Percentiles rank a stretch among this genome's conserved stretches.
phyloP scores from a whole-genome alignment of 2,888 invertebrate species.

The Scaeva pyrastri region DNA sequence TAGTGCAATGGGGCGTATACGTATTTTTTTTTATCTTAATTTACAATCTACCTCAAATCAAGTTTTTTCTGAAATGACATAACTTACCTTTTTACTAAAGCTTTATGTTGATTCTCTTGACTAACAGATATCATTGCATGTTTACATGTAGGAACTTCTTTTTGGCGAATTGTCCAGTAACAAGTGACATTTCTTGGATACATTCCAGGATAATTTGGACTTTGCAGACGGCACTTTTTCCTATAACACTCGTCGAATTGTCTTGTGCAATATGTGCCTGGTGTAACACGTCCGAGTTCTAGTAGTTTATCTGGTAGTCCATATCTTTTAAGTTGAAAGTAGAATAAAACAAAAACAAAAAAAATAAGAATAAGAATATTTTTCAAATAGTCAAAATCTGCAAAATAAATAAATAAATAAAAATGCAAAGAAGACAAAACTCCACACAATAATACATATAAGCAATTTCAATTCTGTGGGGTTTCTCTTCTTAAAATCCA shows the following conservation, averaged over 20 bases:
- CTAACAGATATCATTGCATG: constrained; percentile 95
- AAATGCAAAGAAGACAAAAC: neutral
- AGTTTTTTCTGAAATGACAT: neutral
- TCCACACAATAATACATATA: constrained; percentile 47
- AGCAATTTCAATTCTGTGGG: constrained; percentile 57
- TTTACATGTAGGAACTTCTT: constrained; percentile 94
- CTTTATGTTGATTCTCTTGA: constrained; percentile 89
- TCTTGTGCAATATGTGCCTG: constrained; percentile 92
- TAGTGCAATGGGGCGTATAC: too few relatives aligned
- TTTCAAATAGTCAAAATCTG: neutral
- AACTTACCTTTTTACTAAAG: constrained; percentile 82
- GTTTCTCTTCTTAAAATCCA: constrained; percentile 45
- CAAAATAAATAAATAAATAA: constrained; percentile 11
- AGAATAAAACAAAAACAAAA: neutral
- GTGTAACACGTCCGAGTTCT: constrained; percentile 93
- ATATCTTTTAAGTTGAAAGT: constrained; percentile 86
- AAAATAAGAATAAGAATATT: neutral
- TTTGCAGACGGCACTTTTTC: constrained; percentile 93
- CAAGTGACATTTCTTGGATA: constrained; percentile 93
- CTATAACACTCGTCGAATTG: constrained; percentile 94
- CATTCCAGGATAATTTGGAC: constrained; percentile 96
- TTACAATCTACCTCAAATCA: neutral
- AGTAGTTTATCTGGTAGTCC: constrained; percentile 90
- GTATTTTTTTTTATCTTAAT: too few relatives aligned
- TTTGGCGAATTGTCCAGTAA: constrained; percentile 93